Evolutionary conservation across 2,888 invertebrate species (phyloP), one percentile per base, ranked within the genome.

Genomic region (Tanaodytes sp.): DNA sequence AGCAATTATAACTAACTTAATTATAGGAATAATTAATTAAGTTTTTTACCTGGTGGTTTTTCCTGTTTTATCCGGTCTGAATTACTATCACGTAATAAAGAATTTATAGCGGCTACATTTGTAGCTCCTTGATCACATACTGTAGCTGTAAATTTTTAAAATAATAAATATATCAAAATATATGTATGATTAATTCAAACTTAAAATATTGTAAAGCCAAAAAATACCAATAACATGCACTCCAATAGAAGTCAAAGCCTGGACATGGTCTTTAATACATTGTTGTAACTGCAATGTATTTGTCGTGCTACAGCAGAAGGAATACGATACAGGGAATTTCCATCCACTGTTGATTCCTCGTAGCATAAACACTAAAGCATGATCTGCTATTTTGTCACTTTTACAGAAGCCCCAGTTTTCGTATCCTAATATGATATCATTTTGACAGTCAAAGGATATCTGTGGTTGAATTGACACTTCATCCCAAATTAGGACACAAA

Each of bases 281-380:
- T 20, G 5, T 8, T 9, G 15, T 5, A 46, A 18, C 19, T 62
- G 58, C 2, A 3, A 18, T 5, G 33, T 54, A 8, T 42, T 58
- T 4, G 65, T 72, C 45, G 45, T 43, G 4, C 16, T 18, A 1
- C 14, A 23, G 11, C 68, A 65, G 30, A 65, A 72, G 16, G 36
- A 20, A 31, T 54, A 72, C 2, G 42, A 46, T 5, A 65, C 9
- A 5, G 72, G 72, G 20, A 72, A 19, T 12, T 68, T 65, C 46
- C 64, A 59, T 11, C 61, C 52, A 15, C 20, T 64, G 23, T 54
- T 36, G 0, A 68, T 14, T 40, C 72, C 9, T 40, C 43, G 43
- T 1, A 55, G 1, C 43, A 55, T 43, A 8, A 55, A 45, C 8
- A 55, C 55, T 14, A 45, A 39, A 6, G 46, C 59, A 46, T 69